A percentile compares a stretch with the other conserved stretches of the same genome.
These are phyloP conservation scores for Podocnemis expansa DNA, from an alignment of 2,113 vertebrate genomes.

Conservation along the genomic window DNA sequence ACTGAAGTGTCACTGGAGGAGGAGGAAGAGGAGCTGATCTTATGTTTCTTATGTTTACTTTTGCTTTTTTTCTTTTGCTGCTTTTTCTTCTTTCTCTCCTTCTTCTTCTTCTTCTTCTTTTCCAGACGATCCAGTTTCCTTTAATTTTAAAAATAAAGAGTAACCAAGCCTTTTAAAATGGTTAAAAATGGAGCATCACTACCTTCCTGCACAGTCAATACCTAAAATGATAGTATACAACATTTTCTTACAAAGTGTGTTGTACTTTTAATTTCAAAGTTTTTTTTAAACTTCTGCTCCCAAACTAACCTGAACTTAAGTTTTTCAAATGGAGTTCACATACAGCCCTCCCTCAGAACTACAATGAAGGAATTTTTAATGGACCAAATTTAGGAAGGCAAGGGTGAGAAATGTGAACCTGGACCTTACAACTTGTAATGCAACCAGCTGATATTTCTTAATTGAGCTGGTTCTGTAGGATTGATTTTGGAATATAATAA, in stretches of 20 bases:
- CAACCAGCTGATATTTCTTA: background rate
- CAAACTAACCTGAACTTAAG: background rate
- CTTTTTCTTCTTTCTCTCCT: slow-evolving; percentile 86
- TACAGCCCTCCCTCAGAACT: background rate
- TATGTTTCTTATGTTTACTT: slow-evolving; percentile 88
- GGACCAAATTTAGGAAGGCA: background rate
- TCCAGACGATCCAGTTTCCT: slow-evolving; percentile 97
- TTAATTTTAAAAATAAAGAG: slow-evolving; percentile 68
- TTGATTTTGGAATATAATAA: background rate
- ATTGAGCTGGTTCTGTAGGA: background rate
- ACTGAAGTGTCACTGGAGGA: slow-evolving; percentile 80
- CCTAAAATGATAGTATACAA: background rate
- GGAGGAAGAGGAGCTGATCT: slow-evolving; percentile 72
- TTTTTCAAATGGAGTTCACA: background rate
- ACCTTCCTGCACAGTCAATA: background rate
- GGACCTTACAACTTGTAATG: background rate
- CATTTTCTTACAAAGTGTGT: background rate
- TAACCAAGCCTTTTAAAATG: slow-evolving; percentile 11
- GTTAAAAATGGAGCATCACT: background rate
- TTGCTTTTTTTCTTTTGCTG: slow-evolving; percentile 87
- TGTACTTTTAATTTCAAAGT: background rate
- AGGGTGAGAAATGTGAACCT: background rate
- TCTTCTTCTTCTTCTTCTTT: slow-evolving; percentile 87
- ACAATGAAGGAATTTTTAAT: background rate
- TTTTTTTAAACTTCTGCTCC: slow-evolving; percentile 10